Base-by-base conservation (phyloP, 2,888 invertebrate genomes). In the Clanis bilineata region DNA sequence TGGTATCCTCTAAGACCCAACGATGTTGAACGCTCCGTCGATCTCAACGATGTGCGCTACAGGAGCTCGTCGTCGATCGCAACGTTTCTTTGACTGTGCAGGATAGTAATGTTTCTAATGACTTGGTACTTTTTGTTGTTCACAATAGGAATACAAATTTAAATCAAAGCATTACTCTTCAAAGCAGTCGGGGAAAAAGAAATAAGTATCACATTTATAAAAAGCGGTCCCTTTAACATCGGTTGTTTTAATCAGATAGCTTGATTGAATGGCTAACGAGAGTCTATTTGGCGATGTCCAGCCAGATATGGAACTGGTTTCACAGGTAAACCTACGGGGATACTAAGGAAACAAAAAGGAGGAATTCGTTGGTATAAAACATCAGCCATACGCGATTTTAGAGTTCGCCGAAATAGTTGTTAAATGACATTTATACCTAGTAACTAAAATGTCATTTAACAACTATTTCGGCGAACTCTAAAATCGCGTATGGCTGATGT, bases 221-320 rank as follows among this genome's bases (percentile, higher is more conserved):
- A 51, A 32, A 32, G 32, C 51, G 51, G 28, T 32, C 32, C 10
- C 32, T 51, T 32, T 38, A 18, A 9, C 18, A 32, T 32, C 51
- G 51, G 32, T 51, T 51, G 51, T 51, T 51, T 39, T 15, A 39
- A 28, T 57, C 41, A 57, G 56, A 57, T 57, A 57, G 43, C 56
- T 57, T 43, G 41, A 57, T 57, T 57, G 28, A 57, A 55, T 10
- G 32, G 56, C 56, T 23, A 43, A 25, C 56, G 43, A 25, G 56
- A 41, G 15, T 57, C 56, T 57, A 57, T 57, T 28, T 43, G 43
- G 10, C 43, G 41, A 43, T 41, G 22, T 44, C 12, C 38, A 21
- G 36, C 55, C 56, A 43, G 43, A 57, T 41, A 57, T 25, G 28
- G 56, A 57, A 57, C 56, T 28, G 56, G 56, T 57, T 57, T 57